A percentile compares a stretch with the other conserved stretches of the same genome.
phyloP scores from a whole-genome alignment of 2,113 vertebrate genomes.

The Aptenodytes forsteri region DNA sequence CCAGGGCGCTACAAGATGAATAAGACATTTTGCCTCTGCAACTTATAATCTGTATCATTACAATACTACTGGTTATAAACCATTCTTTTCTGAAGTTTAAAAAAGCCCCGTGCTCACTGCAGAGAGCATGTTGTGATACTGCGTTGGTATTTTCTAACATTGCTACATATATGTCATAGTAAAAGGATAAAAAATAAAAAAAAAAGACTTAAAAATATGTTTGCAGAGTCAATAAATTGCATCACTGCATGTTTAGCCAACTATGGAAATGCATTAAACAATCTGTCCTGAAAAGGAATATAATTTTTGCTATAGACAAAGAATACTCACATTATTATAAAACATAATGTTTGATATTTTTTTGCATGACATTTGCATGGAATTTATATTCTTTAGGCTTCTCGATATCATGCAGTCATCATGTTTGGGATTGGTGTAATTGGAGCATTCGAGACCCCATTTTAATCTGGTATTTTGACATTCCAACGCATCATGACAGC shows the following conservation, averaged over 20 bases:
- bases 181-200: background rate
- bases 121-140: background rate
- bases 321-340: background rate
- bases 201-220: background rate
- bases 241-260: background rate
- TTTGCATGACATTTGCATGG: background rate
- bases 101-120: background rate
- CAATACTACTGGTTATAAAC: background rate
- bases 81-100: background rate
- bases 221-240: background rate
- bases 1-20: background rate
- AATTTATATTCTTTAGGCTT: background rate
- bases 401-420: accelerated
- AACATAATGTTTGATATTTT: background rate
- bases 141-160: background rate
- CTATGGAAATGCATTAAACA: background rate
- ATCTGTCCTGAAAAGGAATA: background rate
- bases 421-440: background rate
- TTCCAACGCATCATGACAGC: background rate
- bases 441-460: accelerated
- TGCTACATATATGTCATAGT: background rate
- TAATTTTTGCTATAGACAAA: background rate
- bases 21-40: background rate
- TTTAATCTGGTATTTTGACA: background rate
- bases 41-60: background rate